Evolutionary conservation across 2,888 invertebrate species (phyloP).

Genomic region (Fissipunctia ypsillon): DNA sequence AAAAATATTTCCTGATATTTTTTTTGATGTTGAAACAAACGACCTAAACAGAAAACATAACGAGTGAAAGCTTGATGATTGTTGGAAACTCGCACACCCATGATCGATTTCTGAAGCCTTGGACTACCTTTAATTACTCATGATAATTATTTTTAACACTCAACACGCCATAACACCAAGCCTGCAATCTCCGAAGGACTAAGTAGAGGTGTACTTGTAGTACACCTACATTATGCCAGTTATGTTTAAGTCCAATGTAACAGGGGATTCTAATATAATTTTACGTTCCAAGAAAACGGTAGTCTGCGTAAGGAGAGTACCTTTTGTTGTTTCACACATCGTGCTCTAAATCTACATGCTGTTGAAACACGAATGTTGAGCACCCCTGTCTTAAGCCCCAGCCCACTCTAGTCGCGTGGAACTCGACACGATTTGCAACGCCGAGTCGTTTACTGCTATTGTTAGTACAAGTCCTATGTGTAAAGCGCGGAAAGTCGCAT

Average conservation of each 20-base stretch:
- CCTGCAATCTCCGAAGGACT: no score
- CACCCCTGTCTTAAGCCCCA: background rate
- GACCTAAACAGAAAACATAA: background rate
- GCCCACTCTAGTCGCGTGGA: slow-evolving; percentile 21
- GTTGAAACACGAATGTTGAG: background rate
- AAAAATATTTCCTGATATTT: background rate
- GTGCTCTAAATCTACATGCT: background rate
- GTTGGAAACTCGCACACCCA: background rate
- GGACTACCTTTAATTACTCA: background rate
- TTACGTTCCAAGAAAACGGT: background rate
- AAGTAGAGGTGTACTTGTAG: no score
- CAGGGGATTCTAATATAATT: background rate
- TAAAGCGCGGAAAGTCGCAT: slow-evolving; percentile 16
- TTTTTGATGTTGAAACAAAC: no score
- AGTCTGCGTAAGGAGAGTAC: background rate
- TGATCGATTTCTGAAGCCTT: background rate
- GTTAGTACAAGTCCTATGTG: slow-evolving; percentile 22
- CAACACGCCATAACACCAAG: no score
- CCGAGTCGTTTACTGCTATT: slow-evolving; percentile 50
- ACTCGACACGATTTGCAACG: slow-evolving; percentile 42
- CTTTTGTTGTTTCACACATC: background rate
- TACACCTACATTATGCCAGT: no score
- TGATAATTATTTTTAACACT: background rate
- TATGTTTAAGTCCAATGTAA: no score
- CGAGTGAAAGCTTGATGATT: background rate